A percentile compares a stretch with the other conserved stretches of the same genome.
These are phyloP conservation scores for Beris chalybata DNA, from an alignment of 2,888 invertebrate species.

Conservation along the genomic window DNA sequence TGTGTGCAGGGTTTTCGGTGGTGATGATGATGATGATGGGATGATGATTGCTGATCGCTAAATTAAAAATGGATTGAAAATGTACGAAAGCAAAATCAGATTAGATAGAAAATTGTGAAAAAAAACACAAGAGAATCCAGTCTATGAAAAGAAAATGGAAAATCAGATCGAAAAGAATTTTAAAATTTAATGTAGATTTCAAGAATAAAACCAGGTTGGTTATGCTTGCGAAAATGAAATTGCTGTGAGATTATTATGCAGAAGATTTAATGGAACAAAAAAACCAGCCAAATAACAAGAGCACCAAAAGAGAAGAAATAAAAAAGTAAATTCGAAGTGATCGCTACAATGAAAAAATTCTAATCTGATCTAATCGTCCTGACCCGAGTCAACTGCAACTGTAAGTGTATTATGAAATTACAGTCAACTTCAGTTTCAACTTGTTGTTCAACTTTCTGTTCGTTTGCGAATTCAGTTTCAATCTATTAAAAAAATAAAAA, in stretches of 20 bases:
- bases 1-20: slow-evolving; percentile 62
- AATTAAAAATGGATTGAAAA: background rate
- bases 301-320: too few relatives aligned
- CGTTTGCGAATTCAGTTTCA: too few relatives aligned
- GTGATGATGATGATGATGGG: slow-evolving; percentile 47
- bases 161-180: background rate
- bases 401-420: too few relatives aligned
- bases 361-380: too few relatives aligned
- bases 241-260: background rate
- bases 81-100: background rate
- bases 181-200: background rate
- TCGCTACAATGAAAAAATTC: too few relatives aligned
- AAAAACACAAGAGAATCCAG: background rate
- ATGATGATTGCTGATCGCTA: slow-evolving; percentile 24
- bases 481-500: too few relatives aligned
- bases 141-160: background rate
- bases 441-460: too few relatives aligned
- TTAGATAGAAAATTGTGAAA: background rate
- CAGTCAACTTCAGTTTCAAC: too few relatives aligned
- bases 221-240: background rate
- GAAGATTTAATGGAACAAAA: background rate
- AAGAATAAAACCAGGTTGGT: background rate
- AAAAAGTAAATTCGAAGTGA: too few relatives aligned
- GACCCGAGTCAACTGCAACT: too few relatives aligned
- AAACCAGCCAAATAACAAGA: too few relatives aligned